Evolutionary conservation across 2,888 invertebrate species (phyloP).

Genomic region (Busseola fusca): DNA sequence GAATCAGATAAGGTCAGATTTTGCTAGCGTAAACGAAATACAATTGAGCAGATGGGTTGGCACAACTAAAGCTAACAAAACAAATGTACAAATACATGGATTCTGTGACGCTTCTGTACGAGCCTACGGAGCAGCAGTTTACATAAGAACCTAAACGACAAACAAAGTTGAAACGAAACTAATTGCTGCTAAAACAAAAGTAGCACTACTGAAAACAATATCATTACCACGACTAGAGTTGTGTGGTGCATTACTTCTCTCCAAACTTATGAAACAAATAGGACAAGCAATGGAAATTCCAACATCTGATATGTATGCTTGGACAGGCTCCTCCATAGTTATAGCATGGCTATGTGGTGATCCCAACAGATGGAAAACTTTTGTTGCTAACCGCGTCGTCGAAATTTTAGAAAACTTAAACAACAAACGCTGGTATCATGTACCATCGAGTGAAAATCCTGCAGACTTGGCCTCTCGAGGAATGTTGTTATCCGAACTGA

Average conservation of each 20-base stretch:
- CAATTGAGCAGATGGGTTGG: neutral
- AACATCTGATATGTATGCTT: neutral
- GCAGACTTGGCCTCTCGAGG: neutral
- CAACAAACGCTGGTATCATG: neutral
- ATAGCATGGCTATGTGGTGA: neutral
- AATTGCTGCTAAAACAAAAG: neutral
- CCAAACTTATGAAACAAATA: neutral
- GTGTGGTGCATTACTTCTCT: conserved; percentile 4
- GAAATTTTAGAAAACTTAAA: neutral
- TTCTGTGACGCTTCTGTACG: neutral
- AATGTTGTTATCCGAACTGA: neutral
- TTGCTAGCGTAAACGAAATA: neutral
- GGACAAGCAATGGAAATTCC: neutral
- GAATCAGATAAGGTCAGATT: neutral
- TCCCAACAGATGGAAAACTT: neutral
- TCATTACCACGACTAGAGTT: neutral
- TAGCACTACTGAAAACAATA: neutral
- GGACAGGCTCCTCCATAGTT: neutral
- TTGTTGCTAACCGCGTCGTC: neutral
- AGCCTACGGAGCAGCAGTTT: neutral
- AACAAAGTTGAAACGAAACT: neutral
- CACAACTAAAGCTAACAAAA: neutral
- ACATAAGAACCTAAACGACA: neutral
- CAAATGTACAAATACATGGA: neutral
- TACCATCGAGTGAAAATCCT: neutral